Conservation (phyloP, 1,140 invertebrate species). For the Drosophila baimaii region DNA sequence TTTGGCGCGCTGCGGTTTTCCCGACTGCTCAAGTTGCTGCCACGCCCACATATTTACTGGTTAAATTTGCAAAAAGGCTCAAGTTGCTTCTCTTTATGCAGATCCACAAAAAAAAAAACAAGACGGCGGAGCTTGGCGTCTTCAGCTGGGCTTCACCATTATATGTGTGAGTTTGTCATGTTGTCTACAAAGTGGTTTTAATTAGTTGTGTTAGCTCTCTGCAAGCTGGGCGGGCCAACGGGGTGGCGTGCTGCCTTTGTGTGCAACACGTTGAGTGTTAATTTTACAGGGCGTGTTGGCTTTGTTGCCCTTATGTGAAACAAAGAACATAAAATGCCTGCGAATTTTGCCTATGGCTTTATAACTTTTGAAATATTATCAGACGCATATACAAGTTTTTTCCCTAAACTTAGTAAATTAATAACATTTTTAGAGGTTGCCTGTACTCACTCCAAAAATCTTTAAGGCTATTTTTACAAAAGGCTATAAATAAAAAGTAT, state of each 20-base stretch:
- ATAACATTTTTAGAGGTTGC: too few species aligned
- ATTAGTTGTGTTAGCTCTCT: constrained; percentile 71
- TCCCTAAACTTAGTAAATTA: too few species aligned
- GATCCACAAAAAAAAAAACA: constrained; percentile 1
- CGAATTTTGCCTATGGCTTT: neutral
- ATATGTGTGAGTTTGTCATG: constrained; percentile 62
- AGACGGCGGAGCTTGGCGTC: neutral
- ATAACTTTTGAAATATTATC: neutral
- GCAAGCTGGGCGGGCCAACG: constrained; percentile 17
- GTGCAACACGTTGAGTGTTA: constrained; percentile 62
- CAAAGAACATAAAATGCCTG: neutral
- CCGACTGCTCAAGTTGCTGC: constrained; percentile 13
- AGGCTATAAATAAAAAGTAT: neutral
- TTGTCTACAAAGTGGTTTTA: constrained; percentile 72
- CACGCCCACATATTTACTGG: constrained; percentile 67
- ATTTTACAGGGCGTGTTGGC: constrained; percentile 25
- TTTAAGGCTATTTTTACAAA: neutral
- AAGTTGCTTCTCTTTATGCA: constrained; percentile 43
- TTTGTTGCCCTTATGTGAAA: neutral
- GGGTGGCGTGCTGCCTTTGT: constrained; percentile 11
- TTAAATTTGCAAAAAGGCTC: constrained; percentile 67
- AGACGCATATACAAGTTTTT: neutral
- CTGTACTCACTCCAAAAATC: too few species aligned
- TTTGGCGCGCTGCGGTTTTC: constrained; percentile 10
- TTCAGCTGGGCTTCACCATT: constrained; percentile 50